phyloP scores from a whole-genome alignment of 2,888 invertebrate genomes.

The Pseudococcus jackbeardsleyi region DNA sequence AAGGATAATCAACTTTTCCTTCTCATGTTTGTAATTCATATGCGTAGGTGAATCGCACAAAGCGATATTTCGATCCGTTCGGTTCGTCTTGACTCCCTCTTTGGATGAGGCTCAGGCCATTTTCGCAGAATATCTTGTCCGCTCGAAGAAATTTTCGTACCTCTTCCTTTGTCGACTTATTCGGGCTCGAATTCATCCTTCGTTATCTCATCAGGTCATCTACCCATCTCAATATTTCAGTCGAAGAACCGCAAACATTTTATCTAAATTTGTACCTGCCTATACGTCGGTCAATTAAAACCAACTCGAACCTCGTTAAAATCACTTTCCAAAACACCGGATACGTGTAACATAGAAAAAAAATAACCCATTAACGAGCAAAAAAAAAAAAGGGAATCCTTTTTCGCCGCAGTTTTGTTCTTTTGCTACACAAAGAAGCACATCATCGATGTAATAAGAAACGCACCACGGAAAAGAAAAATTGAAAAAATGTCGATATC shows the following conservation, averaged over 20 bases:
- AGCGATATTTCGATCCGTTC: background rate
- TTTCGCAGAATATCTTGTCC: background rate
- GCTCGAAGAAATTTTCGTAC: background rate
- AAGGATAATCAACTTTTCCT: background rate
- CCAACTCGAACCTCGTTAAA: no score
- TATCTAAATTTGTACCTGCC: no score
- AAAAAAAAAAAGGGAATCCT: background rate
- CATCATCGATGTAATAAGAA: background rate
- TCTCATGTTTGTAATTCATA: background rate
- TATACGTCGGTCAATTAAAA: no score
- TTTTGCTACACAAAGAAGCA: background rate
- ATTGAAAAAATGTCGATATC: slow-evolving; percentile 18
- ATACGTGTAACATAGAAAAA: background rate
- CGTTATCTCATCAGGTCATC: no score
- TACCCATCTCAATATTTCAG: no score
- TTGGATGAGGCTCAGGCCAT: background rate
- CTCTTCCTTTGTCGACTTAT: background rate
- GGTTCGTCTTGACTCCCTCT: background rate
- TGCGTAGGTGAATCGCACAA: background rate
- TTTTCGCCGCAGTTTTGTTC: background rate
- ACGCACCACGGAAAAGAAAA: background rate
- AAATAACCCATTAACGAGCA: background rate
- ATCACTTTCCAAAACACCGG: no score
- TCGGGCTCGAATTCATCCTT: background rate
- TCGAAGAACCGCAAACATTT: no score